Base-by-base conservation (phyloP, 2,113 vertebrate genomes). In the Lagopus leucura region DNA sequence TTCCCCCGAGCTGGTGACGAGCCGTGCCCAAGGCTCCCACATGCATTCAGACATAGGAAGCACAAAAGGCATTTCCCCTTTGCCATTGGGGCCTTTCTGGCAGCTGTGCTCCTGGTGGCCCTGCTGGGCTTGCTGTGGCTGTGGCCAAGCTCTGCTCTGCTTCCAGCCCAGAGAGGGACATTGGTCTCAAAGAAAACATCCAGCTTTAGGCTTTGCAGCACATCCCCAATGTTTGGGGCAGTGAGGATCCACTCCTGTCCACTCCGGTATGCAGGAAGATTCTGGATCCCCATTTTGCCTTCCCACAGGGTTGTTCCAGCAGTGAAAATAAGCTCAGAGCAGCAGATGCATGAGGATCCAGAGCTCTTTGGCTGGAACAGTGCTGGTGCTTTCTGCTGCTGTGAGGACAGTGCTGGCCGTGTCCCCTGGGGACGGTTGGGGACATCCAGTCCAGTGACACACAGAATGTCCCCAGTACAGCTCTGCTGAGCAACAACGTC, bases 221-320 rank as follows among this genome's bases (percentile, higher is more conserved):
- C 2, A 2, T 7, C 38, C 38, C 54, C 10, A 14, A 42, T 25
- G 43, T 3, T 8, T 2, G 1, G 40, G 48, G 25, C 3, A 2
- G 13, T 6, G 69, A 19, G 48, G 60, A 12, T 28, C 40, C 36
- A 54, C n/a, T 67, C 67, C 30, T 5, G 9, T 14, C 52, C 52
- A 18, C 13, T 1, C 0, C 1, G 2, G 66, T 1, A 0, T 0
- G 1, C 1, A 45, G 58, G 19, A 72, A 19, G 47, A 50, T 32
- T 16, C 52, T 12, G 69, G 34, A 54, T 24, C 6, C 0, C 0
- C 2, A 2, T 7, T 50, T 32, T 11, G 54, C 43, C 42, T 10
- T 85, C 80, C 22, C 3, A 0, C 2, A 61, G 64, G 60, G 24
- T 16, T 36, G 32, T 65, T 71, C 71, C 24, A 0, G 47, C 45